Evolutionary conservation across 2,797 vertebrate species (phyloP), one percentile per base, ranked within the genome.

Genomic region (Danio choprae): DNA sequence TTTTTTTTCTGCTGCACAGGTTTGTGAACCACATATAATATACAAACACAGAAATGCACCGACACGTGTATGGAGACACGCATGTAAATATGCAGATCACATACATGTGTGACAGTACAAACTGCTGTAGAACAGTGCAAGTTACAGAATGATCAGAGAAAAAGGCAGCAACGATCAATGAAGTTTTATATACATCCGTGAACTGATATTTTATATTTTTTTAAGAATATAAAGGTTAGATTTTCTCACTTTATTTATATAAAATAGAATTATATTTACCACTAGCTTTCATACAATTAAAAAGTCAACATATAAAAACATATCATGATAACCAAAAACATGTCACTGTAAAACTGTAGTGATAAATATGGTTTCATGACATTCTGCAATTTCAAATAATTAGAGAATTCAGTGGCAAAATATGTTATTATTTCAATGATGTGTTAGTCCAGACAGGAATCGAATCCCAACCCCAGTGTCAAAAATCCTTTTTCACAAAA

Each of bases 401-500:
- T 41, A 40, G 7, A 15, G 40, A 56, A 43, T 56, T 38, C 51
- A 22, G 51, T 62, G 38, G 7, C 13, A 38, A 41, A 40, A 63
- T n/a, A 62, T n/a, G 12, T 43, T 3, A 63, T 41, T 29, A 16
- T 59, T 40, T 22, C 15, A 51, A 59, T 38, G 18, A 65, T 18
- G 13, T 6, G 18, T 46, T 43, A 44, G 50, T 60, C 43, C 53
- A 71, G 56, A 72, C 36, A 63, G 18, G 10, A 15, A 16, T 29
- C 22, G 10, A 16, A 11, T 3, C 4, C n/a, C 12, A 79, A 50
- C 46, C 56, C 36, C 43, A 6, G 29, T 51, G 51, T 9, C 60
- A 10, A 15, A 15, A 1, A 16, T 59, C 15, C 43, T 64, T 16
- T 79, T 89, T 93, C 89, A 93, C 92, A 87, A 91, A 82, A 88